phyloP scores from a whole-genome alignment of 1,140 invertebrate species.

The Diabrotica undecimpunctata region DNA sequence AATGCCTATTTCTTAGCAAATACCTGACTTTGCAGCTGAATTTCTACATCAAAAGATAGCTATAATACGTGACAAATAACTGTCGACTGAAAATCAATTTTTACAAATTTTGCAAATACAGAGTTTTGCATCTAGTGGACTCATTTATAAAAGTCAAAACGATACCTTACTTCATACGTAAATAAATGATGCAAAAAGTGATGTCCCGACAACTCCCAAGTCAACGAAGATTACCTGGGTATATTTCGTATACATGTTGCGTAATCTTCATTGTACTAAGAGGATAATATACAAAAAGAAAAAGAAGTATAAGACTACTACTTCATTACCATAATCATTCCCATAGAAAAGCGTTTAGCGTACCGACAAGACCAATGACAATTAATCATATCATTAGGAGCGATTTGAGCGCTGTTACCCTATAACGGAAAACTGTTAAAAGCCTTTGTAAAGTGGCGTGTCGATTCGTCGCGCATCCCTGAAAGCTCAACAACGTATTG shows the following conservation, averaged over 20 bases:
- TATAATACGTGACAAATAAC: too few relatives aligned
- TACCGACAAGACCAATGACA: slow-evolving; percentile 10
- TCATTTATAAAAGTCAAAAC: neutral
- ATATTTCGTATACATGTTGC: neutral
- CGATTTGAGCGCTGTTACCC: slow-evolving; percentile 13
- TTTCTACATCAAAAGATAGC: too few relatives aligned
- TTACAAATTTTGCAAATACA: too few relatives aligned
- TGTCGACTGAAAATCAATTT: too few relatives aligned
- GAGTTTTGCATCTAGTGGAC: too few relatives aligned
- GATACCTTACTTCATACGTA: neutral
- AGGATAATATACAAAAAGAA: slow-evolving; percentile 8
- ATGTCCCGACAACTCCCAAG: neutral
- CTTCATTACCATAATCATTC: neutral
- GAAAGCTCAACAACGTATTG: slow-evolving; percentile 8
- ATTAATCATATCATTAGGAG: slow-evolving; percentile 22
- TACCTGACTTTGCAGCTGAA: too few relatives aligned
- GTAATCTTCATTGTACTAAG: neutral
- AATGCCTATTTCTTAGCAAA: too few relatives aligned
- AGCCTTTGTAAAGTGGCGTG: slow-evolving; percentile 16
- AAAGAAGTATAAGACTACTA: slow-evolving; percentile 3
- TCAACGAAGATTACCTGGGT: neutral
- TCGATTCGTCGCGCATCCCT: slow-evolving; percentile 18
- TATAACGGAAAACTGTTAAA: slow-evolving; percentile 20
- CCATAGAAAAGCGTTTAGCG: neutral
- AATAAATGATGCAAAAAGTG: neutral